Base-by-base conservation (phyloP, 2,888 invertebrate genomes). In the Dusona sp. region DNA sequence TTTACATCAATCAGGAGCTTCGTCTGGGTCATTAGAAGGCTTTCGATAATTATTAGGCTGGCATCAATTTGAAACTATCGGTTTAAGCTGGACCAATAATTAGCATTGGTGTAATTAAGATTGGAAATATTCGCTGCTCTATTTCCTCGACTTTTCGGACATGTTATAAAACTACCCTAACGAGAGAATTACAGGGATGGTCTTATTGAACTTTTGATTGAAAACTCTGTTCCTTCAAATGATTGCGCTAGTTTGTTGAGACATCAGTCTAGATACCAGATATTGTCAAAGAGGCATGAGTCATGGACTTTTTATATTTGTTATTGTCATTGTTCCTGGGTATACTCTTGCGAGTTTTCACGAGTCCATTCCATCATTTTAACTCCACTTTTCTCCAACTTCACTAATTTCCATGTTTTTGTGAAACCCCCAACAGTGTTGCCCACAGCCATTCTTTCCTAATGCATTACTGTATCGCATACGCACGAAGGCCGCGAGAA, bases 21-120 rank as follows among this genome's bases (percentile, higher is more conserved):
- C 9, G 4, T 16, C 25, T 25, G 36, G 1, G 57, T 57, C 38
- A 22, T 57, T 57, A 38, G 38, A 36, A 22, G 16, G 16, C 33
- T 73, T 73, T 33, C 38, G 7, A 38, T 54, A 57, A 57, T 38
- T 57, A 16, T 25, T 38, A 36, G 25, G 13, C n/a, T 54, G n/a
- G 22, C 3, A 57, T 73, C 22, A 7, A 38, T 36, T 36, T 36
- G 73, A 22, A 54, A 38, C 54, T 54, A 33, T 51, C 36, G 33
- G n/a, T 73, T 73, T 8, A 22, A 57, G 54, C 22, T 54, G 13
- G 57, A 57, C 16, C 25, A 25, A 73, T 73, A 2, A 36, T 65
- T 36, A 36, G 29, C n/a, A n/a, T n/a, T n/a, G n/a, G n/a, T 11
- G 9, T 1, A 4, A 11, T 42, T 9, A 13, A 42, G 13, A 11